phyloP scores from a whole-genome alignment of 2,888 invertebrate genomes.

The Coenonympha glycerion region DNA sequence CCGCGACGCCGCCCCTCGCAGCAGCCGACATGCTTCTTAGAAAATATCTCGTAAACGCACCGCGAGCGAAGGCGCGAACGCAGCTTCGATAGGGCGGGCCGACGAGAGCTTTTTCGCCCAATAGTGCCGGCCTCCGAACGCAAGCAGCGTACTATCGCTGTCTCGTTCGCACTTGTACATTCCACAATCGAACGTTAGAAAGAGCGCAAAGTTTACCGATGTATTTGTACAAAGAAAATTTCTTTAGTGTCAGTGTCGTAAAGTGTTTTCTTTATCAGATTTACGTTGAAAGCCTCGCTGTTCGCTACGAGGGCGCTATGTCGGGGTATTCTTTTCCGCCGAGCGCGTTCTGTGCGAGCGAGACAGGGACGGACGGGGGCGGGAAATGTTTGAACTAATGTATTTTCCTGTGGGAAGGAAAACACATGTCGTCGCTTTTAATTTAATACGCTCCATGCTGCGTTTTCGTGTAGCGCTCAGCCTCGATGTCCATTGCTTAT shows the following conservation, averaged over 20 bases:
- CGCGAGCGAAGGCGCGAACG: conserved; percentile 58
- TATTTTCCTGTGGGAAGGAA: conserved; percentile 76
- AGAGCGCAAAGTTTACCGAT: conserved; percentile 33
- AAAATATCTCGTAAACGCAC: conserved; percentile 54
- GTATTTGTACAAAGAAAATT: conserved; percentile 51
- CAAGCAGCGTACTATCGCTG: conserved; percentile 30
- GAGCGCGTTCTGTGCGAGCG: conserved; percentile 26
- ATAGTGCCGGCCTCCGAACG: conserved; percentile 43
- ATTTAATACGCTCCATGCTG: conserved; percentile 75
- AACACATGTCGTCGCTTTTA: conserved; percentile 76
- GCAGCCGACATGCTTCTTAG: conserved; percentile 69
- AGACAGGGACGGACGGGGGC: conserved; percentile 42
- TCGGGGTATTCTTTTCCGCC: conserved; percentile 43
- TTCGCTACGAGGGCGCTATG: conserved; percentile 65
- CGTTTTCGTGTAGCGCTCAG: conserved; percentile 53
- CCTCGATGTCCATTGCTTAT: conserved; percentile 14
- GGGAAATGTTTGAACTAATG: conserved; percentile 72
- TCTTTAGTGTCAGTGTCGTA: conserved; percentile 69
- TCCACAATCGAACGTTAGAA: conserved; percentile 26
- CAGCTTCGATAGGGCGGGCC: conserved; percentile 69
- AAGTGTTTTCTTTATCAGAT: conserved; percentile 74
- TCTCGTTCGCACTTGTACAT: conserved; percentile 42
- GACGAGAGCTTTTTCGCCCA: conserved; percentile 62
- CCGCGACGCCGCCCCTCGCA: conserved; percentile 71
- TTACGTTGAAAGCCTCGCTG: conserved; percentile 72